Evolutionary conservation across 1,140 invertebrate species (phyloP).

Genomic region (Lasioglossum baleicum): DNA sequence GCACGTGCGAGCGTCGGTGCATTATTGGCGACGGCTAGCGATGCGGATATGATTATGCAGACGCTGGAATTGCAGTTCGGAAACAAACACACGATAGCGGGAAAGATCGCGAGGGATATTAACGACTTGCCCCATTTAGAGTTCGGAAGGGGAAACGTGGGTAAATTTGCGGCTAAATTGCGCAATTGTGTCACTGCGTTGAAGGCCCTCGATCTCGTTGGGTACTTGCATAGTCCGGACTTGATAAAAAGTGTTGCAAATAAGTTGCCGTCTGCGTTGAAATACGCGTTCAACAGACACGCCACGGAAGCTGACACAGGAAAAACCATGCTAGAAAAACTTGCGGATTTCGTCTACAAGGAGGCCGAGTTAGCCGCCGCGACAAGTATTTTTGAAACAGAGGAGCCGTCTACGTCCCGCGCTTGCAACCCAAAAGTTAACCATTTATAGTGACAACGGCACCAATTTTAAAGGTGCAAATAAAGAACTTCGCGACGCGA

Average conservation of each 20-base stretch:
- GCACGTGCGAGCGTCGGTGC: neutral
- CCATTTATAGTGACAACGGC: no score
- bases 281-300: neutral
- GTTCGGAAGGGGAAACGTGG: neutral
- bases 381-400: no score
- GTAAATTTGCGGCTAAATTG: neutral
- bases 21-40: neutral
- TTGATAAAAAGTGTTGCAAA: neutral
- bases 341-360: no score
- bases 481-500: no score
- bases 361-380: no score
- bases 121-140: neutral
- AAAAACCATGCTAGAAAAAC: neutral
- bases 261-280: neutral
- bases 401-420: no score
- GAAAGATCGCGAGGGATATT: neutral
- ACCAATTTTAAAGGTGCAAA: no score
- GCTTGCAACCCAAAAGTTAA: no score
- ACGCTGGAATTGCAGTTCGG: neutral
- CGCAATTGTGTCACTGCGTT: neutral
- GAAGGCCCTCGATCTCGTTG: neutral
- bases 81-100: neutral
- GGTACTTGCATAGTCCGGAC: neutral
- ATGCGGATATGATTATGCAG: neutral
- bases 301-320: neutral